Evolutionary conservation across 2,113 vertebrate genomes (phyloP), one percentile per base, ranked within the genome.

Genomic region (Megalops atlanticus): DNA sequence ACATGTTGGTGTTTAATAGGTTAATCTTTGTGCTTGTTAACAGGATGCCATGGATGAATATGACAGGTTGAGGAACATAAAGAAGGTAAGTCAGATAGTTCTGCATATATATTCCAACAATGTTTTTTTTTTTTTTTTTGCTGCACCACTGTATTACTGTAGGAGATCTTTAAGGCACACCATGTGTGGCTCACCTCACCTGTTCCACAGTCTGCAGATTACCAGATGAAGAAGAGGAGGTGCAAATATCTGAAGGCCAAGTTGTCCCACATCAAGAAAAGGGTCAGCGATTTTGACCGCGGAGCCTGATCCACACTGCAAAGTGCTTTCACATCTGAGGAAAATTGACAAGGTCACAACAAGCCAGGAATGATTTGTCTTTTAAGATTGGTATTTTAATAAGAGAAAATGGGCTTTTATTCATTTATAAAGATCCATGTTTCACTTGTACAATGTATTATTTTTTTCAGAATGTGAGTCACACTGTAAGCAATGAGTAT

Each of bases 181-280:
- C 43, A 45, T 45, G 6, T 64, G 58, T 24, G 24, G 4, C 40
- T 31, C 8, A 70, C 12, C 2, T 72, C 52, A 24, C 54, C 0
- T 78, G 21, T 0, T 39, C n/a, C 24, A 64, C 27, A 87, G 95
- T 96, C 95, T 85, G 14, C 91, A 69, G 95, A 96, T 79, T 97
- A 96, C 49, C 92, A 91, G 89, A 86, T 86, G 84, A 96, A 95
- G 89, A 97, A 94, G 89, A 92, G 89, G 82, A 85, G 92, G 52
- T 95, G 94, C 86, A 97, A 96, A 87, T 91, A 94, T 35, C 91
- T 98, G 81, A 98, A 97, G 90, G 88, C 86, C 76, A 97, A 96
- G 87, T 91, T 97, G 38, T 95, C 90, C 27, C 96, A 97, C 85
- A 95, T 98, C 90, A 98, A 98, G 90, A 92, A 89, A 86, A 95